These are phyloP conservation scores for Seriola quinqueradiata DNA, from an alignment of 2,113 vertebrate species.

Conservation along the genomic window DNA sequence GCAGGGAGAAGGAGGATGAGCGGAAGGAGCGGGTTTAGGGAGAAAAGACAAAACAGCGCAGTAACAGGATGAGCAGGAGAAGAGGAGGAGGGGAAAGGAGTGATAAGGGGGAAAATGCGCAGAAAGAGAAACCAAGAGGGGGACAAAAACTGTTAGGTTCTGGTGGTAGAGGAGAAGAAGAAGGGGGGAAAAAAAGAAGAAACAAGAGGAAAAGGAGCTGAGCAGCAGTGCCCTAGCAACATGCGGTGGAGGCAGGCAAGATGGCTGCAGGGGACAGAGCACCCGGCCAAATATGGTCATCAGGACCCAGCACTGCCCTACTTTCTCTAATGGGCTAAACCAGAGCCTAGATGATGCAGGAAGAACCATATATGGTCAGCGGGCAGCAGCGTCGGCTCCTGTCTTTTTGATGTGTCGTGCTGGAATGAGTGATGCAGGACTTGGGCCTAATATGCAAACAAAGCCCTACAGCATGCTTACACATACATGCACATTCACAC, in stretches of 20 bases:
- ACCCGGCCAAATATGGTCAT: constrained; percentile 82
- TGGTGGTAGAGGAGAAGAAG: constrained; percentile 26
- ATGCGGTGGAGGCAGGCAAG: constrained; percentile 69
- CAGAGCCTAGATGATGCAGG: constrained; percentile 66
- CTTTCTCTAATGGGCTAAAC: constrained; percentile 77
- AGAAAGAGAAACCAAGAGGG: constrained; percentile 55
- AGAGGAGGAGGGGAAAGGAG: constrained; percentile 34
- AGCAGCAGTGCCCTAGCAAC: constrained; percentile 70
- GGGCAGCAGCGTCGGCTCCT: constrained; percentile 33
- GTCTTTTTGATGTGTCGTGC: constrained; percentile 64
- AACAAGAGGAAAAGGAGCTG: constrained; percentile 52
- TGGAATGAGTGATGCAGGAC: constrained; percentile 70
- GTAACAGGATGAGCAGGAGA: constrained; percentile 64
- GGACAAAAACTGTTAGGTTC: constrained; percentile 41
- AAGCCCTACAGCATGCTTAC: constrained; percentile 48
- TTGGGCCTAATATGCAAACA: constrained; percentile 66
- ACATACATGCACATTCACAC: constrained; percentile 19
- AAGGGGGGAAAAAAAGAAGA: constrained; percentile 41
- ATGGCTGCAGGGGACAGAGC: constrained; percentile 80
- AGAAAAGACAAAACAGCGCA: constrained; percentile 64
- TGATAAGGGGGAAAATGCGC: constrained; percentile 50
- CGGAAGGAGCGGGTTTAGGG: constrained; percentile 66
- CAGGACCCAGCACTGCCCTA: constrained; percentile 78
- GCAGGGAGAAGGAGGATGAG: constrained; percentile 57
- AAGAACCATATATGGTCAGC: constrained; percentile 68